A percentile compares a stretch with the other conserved stretches of the same genome.
phyloP scores from a whole-genome alignment of 2,888 invertebrate genomes.

The Hipparchia sbordonii region DNA sequence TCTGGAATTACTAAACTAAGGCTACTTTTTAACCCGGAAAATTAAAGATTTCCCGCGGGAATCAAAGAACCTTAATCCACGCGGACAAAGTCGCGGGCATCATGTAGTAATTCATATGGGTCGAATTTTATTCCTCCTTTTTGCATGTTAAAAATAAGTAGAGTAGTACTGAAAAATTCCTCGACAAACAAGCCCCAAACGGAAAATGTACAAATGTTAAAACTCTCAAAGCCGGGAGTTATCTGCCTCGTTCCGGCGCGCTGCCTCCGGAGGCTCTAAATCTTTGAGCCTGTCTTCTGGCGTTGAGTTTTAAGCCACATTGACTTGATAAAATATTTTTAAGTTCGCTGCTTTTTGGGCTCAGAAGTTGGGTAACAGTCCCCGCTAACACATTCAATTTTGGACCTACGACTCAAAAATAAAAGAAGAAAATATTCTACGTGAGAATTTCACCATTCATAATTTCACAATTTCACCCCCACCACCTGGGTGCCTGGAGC shows the following conservation, averaged over 20 bases:
- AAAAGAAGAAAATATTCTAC: no score
- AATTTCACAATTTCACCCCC: no score
- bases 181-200: neutral
- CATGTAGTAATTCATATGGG: no score
- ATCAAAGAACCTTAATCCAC: no score
- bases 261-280: constrained; percentile 31
- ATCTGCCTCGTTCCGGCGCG: constrained; percentile 33
- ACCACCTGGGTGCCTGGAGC: no score
- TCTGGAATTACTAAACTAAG: no score
- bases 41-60: no score
- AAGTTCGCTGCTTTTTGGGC: neutral
- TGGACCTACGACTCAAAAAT: no score
- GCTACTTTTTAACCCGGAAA: no score
- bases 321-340: constrained; percentile 9
- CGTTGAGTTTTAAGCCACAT: constrained; percentile 12
- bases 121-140: neutral
- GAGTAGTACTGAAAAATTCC: constrained; percentile 3
- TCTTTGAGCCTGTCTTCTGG: constrained; percentile 32
- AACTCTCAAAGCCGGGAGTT: constrained; percentile 29
- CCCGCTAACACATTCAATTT: no score
- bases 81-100: no score
- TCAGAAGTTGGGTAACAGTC: neutral
- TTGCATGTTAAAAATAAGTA: constrained; percentile 1
- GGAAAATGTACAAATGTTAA: constrained; percentile 22
- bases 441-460: no score